These are phyloP conservation scores for Cactoblastis cactorum DNA, from an alignment of 2,888 invertebrate species.

Conservation along the genomic window DNA sequence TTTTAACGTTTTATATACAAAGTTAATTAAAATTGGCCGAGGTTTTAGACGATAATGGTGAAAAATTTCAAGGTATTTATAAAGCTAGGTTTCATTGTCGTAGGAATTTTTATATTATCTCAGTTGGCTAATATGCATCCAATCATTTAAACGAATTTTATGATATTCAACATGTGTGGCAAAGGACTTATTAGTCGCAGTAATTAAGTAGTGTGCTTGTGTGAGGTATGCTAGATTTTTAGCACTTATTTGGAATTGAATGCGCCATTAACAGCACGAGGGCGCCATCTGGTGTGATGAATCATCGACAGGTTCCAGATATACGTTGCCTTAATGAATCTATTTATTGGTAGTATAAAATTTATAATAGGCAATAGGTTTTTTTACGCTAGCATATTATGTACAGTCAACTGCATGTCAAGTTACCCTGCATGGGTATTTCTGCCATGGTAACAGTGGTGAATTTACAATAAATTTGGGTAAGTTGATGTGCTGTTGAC, in stretches of 20 bases:
- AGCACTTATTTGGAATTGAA: conserved; percentile 9
- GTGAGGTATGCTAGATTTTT: conserved; percentile 25
- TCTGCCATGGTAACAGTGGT: too few relatives aligned
- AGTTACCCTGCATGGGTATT: too few relatives aligned
- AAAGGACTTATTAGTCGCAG: conserved; percentile 1
- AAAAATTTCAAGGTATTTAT: too few relatives aligned
- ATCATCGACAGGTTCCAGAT: neutral
- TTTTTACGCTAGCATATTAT: too few relatives aligned
- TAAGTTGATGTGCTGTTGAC: too few relatives aligned
- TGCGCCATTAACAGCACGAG: conserved; percentile 6
- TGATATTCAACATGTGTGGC: neutral
- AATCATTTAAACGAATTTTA: neutral
- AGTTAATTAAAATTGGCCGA: too few relatives aligned
- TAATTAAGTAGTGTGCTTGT: conserved; percentile 18
- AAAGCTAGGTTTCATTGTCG: neutral
- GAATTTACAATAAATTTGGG: too few relatives aligned
- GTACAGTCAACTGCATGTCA: too few relatives aligned
- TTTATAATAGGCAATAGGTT: neutral
- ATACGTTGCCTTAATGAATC: neutral
- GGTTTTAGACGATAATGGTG: too few relatives aligned
- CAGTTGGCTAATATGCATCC: neutral
- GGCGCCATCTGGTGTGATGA: conserved; percentile 10
- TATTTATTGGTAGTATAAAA: neutral
- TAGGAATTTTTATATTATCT: neutral
- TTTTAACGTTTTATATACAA: too few relatives aligned